Percentiles rank a stretch among this genome's conserved stretches.
These are phyloP conservation scores for Myotis davidii DNA, from an alignment of 2,113 vertebrate species.

Conservation along the genomic window DNA sequence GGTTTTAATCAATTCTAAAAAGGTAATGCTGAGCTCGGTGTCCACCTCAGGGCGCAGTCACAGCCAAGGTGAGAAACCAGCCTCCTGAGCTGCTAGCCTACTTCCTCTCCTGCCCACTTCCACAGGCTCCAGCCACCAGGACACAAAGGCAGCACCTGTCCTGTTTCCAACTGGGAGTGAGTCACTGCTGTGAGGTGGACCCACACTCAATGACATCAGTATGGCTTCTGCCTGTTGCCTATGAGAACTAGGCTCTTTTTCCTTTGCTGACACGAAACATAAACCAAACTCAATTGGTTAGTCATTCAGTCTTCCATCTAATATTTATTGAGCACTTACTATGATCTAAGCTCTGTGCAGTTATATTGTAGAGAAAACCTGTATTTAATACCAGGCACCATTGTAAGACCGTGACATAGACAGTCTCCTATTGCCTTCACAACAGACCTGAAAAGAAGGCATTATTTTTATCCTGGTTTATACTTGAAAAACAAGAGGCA, in stretches of 20 bases:
- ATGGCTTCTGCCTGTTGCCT: background rate
- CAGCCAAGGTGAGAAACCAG: background rate
- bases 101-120: background rate
- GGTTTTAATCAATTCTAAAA: background rate
- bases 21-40: background rate
- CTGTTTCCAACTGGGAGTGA: background rate
- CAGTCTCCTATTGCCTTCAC: background rate
- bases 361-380: background rate
- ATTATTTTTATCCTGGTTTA: background rate
- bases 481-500: background rate
- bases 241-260: background rate
- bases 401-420: background rate
- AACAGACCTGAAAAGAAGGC: background rate
- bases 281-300: background rate
- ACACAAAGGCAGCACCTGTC: background rate
- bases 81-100: background rate
- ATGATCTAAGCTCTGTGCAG: background rate
- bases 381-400: background rate
- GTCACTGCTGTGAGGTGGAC: background rate
- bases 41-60: background rate
- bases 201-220: background rate
- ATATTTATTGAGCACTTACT: background rate
- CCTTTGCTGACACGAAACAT: background rate
- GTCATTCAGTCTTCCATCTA: background rate
- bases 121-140: no score